Conservation (phyloP, 2,113 vertebrate species). For the Pollachius pollachius region DNA sequence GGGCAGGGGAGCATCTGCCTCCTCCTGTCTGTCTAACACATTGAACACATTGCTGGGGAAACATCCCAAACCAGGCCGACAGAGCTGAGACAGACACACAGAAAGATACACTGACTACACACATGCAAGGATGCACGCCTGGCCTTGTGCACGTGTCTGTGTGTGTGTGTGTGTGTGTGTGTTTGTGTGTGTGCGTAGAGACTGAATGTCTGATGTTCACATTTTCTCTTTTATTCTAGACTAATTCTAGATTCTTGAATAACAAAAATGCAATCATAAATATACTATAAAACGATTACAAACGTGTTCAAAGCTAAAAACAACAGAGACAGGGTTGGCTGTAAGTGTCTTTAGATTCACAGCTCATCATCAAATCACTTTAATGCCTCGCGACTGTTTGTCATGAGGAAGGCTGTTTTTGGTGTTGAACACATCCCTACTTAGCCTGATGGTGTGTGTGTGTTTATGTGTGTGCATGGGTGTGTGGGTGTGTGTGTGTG, state of each 20-base stretch:
- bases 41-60: slow-evolving; percentile 59
- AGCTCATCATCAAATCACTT: too few relatives aligned
- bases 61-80: slow-evolving; percentile 53
- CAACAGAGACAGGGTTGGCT: too few relatives aligned
- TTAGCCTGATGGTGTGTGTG: background rate
- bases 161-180: slow-evolving; percentile 30
- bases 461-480: slow-evolving; percentile 34
- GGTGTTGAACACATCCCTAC: background rate
- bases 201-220: background rate
- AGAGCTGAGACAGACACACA: background rate
- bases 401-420: background rate
- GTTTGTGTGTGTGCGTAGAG: slow-evolving; percentile 29
- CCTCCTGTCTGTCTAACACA: slow-evolving; percentile 46
- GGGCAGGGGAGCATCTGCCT: slow-evolving; percentile 70
- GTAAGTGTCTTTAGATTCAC: too few relatives aligned
- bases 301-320: too few relatives aligned
- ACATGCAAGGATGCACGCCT: background rate
- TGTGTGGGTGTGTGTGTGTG: slow-evolving; percentile 32
- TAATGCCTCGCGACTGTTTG: too few relatives aligned
- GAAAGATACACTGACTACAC: background rate
- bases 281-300: too few relatives aligned
- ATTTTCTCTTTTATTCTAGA: too few relatives aligned
- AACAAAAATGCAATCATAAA: too few relatives aligned
- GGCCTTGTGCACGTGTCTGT: slow-evolving; percentile 30
- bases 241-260: too few relatives aligned